Percentiles rank a stretch among this genome's conserved stretches.
Conservation (phyloP, 2,888 invertebrate species). For the Agriotes lineatus region DNA sequence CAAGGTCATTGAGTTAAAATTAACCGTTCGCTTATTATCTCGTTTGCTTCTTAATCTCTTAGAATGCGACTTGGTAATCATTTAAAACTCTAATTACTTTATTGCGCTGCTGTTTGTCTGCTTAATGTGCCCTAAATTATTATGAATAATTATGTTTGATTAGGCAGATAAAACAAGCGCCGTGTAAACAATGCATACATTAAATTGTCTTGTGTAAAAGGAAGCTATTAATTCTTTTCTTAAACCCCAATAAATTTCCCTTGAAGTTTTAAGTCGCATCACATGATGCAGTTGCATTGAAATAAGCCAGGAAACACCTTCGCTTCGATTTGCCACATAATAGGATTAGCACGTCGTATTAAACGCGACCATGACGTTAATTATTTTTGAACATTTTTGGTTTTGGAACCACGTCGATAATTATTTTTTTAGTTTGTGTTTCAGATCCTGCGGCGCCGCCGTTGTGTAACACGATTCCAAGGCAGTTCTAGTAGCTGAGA, state of each 20-base stretch:
- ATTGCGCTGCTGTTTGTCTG: slow-evolving; percentile 36
- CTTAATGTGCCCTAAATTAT: slow-evolving; percentile 39
- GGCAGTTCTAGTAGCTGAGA: neutral
- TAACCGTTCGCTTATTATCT: slow-evolving; percentile 27
- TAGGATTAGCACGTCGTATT: too few species aligned
- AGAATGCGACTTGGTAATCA: slow-evolving; percentile 19
- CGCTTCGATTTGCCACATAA: too few species aligned
- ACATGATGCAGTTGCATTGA: neutral
- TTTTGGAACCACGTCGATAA: too few species aligned
- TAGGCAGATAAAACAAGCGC: slow-evolving; percentile 28
- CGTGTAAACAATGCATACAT: neutral
- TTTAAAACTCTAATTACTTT: slow-evolving; percentile 39
- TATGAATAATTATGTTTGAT: slow-evolving; percentile 41
- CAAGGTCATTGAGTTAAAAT: slow-evolving; percentile 6
- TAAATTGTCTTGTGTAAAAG: neutral
- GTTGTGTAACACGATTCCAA: neutral
- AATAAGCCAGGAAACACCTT: too few species aligned
- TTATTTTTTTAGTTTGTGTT: neutral
- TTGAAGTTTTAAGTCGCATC: neutral
- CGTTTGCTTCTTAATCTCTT: slow-evolving; percentile 30
- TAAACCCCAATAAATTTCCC: neutral
- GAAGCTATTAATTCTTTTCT: neutral
- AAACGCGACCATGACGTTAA: too few species aligned
- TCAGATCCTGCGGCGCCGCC: neutral
- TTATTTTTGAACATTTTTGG: too few species aligned